Conservation (phyloP, 2,888 invertebrate species). For the Acrobasis suavella region DNA sequence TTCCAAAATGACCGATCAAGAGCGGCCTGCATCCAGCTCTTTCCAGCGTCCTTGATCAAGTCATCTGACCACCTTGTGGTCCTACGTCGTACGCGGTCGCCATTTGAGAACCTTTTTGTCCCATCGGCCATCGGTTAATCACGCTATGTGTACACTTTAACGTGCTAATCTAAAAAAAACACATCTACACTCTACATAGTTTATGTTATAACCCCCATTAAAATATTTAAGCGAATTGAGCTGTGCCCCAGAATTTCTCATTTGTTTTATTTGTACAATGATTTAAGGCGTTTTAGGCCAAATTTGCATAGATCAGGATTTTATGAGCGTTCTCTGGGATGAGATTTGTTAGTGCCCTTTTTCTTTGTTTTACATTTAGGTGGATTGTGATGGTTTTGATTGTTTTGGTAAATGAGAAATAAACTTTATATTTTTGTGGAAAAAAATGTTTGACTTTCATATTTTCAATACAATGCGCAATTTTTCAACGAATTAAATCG, state of each 20-base stretch:
- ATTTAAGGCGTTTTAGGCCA: slow-evolving; percentile 5
- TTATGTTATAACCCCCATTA: slow-evolving; percentile 10
- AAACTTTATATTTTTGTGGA: not conserved
- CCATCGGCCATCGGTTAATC: too few relatives aligned
- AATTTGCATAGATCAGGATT: slow-evolving; percentile 19
- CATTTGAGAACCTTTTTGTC: too few relatives aligned
- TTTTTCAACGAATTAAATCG: too few relatives aligned
- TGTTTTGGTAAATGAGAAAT: not conserved
- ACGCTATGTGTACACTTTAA: too few relatives aligned
- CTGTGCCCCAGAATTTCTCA: slow-evolving; percentile 14
- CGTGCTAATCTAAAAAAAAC: too few relatives aligned
- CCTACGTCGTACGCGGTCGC: too few relatives aligned
- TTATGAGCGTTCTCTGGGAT: slow-evolving; percentile 1
- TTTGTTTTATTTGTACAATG: slow-evolving; percentile 22
- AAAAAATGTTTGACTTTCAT: not conserved
- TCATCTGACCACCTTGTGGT: too few relatives aligned
- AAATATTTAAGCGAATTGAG: slow-evolving; percentile 15
- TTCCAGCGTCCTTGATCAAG: too few relatives aligned
- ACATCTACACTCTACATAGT: not conserved
- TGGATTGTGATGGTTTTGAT: not conserved
- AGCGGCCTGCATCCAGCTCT: too few relatives aligned
- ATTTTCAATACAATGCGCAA: too few relatives aligned
- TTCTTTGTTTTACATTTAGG: not conserved
- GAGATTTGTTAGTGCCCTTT: slow-evolving; percentile 2
- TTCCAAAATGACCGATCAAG: too few relatives aligned